These are phyloP conservation scores for Erpornis zantholeuca DNA, from an alignment of 2,113 vertebrate genomes.

Conservation along the genomic window DNA sequence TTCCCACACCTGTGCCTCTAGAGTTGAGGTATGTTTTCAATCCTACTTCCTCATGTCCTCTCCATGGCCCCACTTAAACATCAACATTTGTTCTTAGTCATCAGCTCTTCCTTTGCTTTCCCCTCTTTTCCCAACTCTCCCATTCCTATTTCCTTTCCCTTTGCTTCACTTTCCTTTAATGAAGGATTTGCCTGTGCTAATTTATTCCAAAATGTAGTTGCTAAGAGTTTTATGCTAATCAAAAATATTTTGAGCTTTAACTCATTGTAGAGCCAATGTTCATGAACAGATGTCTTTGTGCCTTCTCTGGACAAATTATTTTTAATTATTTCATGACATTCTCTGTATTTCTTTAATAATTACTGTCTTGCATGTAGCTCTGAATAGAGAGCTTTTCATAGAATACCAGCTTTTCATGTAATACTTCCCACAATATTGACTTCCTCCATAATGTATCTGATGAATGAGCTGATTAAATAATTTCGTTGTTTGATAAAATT, in stretches of 20 bases:
- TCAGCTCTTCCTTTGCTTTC: not conserved
- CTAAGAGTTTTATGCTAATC: not conserved
- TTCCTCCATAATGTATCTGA: not conserved
- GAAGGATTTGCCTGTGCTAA: not conserved
- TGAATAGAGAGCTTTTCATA: not conserved
- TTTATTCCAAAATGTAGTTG: not conserved
- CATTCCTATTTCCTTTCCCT: not conserved
- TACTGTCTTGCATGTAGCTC: not conserved
- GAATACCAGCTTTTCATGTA: not conserved
- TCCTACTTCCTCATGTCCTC: not conserved
- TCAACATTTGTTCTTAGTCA: not conserved
- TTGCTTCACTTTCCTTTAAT: not conserved
- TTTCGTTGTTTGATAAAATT: not conserved
- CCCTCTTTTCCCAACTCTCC: not conserved
- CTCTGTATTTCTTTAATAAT: not conserved
- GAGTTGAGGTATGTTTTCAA: rapidly evolving
- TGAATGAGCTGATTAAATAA: not conserved
- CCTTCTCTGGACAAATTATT: not conserved
- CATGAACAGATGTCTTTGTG: not conserved
- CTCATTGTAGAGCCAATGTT: not conserved
- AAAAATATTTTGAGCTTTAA: not conserved
- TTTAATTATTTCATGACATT: not conserved
- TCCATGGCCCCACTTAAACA: not conserved
- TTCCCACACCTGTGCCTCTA: not conserved
- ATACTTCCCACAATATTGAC: not conserved